Base-by-base conservation (phyloP, 2,113 vertebrate genomes). In the Nothoprocta perdicaria region DNA sequence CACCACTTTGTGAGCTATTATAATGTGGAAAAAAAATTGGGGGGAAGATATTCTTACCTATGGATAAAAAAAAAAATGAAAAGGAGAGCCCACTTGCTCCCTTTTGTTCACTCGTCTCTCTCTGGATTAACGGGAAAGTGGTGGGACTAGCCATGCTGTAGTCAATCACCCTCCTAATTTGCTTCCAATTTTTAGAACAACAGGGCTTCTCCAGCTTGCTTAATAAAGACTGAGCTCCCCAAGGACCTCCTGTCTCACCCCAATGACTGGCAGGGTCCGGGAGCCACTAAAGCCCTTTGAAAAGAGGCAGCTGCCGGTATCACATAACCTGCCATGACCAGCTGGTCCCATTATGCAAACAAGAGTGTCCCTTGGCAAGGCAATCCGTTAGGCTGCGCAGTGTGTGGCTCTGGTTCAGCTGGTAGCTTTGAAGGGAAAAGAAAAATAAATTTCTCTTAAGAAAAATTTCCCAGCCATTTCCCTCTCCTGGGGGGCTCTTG, bases 321-420 rank as follows among this genome's bases (percentile, higher is more conserved):
- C 84, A 76, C 72, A 74, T 86, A 91, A 92, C 93, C 85, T 95
- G 83, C 92, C 73, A 85, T 77, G 87, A 92, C 88, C 92, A 95
- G 86, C 90, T 95, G 89, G 90, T 93, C 72, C 82, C 76, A 87
- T 96, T 93, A 88, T 90, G 85, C 90, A 90, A 91, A 90, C 82
- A 82, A 84, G 88, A 91, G 53, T 8, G 3, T 91, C 75, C 74
- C 84, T 85, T 91, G 88, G 80, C 87, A 96, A 85, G 91, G 80
- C 84, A 61, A 74, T 67, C 65, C 10, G 11, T 46, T 55, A 53
- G 67, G 63, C 80, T 93, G 53, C 55, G 31, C 57, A 73, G 83
- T n/a, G 3, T 61, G 29, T 5, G 46, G n/a, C 78, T 88, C 61
- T n/a, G 63, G 46, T 91, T 94, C 85, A 91, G 92, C 75, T 69